These are phyloP conservation scores for Phoxinus dragarum DNA, from an alignment of 2,797 vertebrate species.

Conservation along the genomic window DNA sequence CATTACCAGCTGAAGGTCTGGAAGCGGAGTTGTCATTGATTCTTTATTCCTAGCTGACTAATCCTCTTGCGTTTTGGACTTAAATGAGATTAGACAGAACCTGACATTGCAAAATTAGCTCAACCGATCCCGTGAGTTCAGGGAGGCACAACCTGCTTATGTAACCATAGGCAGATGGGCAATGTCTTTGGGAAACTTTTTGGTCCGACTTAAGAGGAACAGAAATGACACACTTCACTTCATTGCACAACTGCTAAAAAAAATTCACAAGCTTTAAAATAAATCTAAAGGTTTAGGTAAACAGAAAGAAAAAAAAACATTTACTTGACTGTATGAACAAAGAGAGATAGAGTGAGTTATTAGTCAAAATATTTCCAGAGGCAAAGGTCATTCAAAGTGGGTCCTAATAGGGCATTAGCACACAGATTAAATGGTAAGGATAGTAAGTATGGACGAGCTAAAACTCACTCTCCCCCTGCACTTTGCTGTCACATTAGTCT, in stretches of 20 bases:
- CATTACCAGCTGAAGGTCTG: slow-evolving; percentile 29
- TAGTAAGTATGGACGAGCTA: background rate
- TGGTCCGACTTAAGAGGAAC: background rate
- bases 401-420: slow-evolving; percentile 16
- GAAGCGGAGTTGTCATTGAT: slow-evolving; percentile 13
- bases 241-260: background rate
- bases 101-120: background rate
- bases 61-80: background rate
- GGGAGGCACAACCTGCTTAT: background rate
- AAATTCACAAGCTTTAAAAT: background rate
- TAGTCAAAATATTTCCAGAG: slow-evolving; percentile 6
- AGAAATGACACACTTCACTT: background rate
- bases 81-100: slow-evolving; percentile 29
- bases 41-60: slow-evolving; percentile 4
- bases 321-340: background rate
- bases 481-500: slow-evolving; percentile 25
- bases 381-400: slow-evolving; percentile 23
- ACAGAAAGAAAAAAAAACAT: background rate
- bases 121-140: background rate
- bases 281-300: slow-evolving; percentile 1
- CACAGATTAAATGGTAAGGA: slow-evolving; percentile 2
- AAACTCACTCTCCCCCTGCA: slow-evolving; percentile 15
- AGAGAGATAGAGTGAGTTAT: background rate
- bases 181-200: background rate
- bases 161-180: background rate